Percentiles rank a stretch among this genome's conserved stretches.
Evolutionary conservation across 1,140 invertebrate genomes (phyloP).

Genomic region (Calliopsis andreniformis): DNA sequence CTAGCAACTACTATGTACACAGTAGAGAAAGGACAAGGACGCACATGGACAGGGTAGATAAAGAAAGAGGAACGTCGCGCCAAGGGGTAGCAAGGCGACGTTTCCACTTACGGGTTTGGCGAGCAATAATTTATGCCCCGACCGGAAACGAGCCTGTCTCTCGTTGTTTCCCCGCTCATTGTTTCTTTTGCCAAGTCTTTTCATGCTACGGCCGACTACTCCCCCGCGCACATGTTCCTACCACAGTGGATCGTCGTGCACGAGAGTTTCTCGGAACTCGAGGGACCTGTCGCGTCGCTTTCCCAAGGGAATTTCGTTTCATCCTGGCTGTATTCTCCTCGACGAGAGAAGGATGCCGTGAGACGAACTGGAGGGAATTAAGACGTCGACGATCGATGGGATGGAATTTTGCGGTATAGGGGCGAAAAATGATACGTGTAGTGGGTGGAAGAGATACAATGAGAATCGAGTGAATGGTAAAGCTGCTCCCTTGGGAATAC

Average conservation of each 20-base stretch:
- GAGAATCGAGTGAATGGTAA: too few relatives aligned
- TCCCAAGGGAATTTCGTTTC: slow-evolving; percentile 11
- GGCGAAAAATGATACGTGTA: too few relatives aligned
- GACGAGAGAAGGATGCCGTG: too few relatives aligned
- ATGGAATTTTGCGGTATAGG: background rate
- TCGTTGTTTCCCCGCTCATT: background rate
- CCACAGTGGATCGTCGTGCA: background rate
- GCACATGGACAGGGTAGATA: too few relatives aligned
- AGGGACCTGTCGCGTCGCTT: slow-evolving; percentile 17
- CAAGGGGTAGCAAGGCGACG: too few relatives aligned
- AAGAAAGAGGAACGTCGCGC: too few relatives aligned
- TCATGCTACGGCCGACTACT: background rate
- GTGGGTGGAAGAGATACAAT: too few relatives aligned
- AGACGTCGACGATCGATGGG: background rate
- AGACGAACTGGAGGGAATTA: background rate
- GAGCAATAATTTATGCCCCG: background rate
- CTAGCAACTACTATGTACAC: too few relatives aligned
- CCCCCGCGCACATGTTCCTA: background rate
- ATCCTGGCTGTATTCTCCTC: background rate
- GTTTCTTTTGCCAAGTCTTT: slow-evolving; percentile 5
- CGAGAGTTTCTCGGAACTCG: slow-evolving; percentile 1
- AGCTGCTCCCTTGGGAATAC: too few relatives aligned
- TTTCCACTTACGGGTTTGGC: background rate
- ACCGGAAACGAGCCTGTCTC: background rate
- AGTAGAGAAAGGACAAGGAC: too few relatives aligned